phyloP scores from a whole-genome alignment of 92 coral and sea anemone species.

The Actinostola sp. region DNA sequence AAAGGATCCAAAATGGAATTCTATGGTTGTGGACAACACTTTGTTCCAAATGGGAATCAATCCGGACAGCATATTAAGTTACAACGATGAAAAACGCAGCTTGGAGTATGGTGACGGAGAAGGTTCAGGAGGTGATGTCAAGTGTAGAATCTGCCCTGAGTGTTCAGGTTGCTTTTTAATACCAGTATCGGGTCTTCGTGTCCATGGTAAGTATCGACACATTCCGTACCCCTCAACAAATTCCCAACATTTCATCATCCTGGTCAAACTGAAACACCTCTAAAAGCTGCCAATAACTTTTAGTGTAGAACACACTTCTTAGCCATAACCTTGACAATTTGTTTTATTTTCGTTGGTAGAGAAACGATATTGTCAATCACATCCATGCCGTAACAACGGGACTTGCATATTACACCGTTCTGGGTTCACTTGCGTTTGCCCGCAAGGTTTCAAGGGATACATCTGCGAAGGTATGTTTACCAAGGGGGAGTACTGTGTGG shows the following conservation, averaged over 20 bases:
- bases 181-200: neutral
- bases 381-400: constrained; percentile 43
- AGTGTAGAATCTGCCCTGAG: constrained; percentile 12
- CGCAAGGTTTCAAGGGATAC: constrained; percentile 30
- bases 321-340: too few species aligned
- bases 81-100: neutral
- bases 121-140: neutral
- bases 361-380: constrained; percentile 23
- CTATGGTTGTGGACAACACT: too few species aligned
- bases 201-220: neutral
- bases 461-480: constrained; percentile 20
- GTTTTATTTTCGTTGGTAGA: neutral
- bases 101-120: neutral
- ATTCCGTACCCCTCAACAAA: too few species aligned
- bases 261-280: too few species aligned
- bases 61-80: neutral
- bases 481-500: too few species aligned
- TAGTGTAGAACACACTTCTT: too few species aligned
- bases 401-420: constrained; percentile 21
- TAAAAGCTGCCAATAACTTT: too few species aligned
- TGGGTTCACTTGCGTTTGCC: constrained; percentile 34
- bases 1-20: too few species aligned
- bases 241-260: too few species aligned
- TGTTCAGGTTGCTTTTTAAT: constrained; percentile 16
- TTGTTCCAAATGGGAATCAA: too few species aligned